Evolutionary conservation across 2,888 invertebrate genomes (phyloP).

Genomic region (Lasioglossum figueresi): DNA sequence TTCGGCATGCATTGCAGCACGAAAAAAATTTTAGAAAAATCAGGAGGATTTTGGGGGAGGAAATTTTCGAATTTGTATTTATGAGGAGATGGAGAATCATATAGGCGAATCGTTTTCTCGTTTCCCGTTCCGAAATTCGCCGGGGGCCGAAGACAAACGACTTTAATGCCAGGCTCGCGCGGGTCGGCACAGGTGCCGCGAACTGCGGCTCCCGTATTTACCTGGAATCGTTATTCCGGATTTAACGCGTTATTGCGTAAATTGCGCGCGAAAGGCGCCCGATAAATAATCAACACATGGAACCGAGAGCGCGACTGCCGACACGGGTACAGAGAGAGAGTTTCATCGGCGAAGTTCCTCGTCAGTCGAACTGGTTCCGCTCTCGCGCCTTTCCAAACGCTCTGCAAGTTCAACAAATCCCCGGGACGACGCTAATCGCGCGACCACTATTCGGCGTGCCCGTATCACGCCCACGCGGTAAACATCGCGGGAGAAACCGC

Average conservation of each 20-base stretch:
- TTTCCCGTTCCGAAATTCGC: slow-evolving; percentile 44
- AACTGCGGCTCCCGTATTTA: slow-evolving; percentile 40
- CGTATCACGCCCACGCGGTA: slow-evolving; percentile 4
- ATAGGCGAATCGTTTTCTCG: slow-evolving; percentile 52
- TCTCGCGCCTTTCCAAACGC: neutral
- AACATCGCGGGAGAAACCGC: slow-evolving; percentile 23
- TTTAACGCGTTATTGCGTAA: slow-evolving; percentile 40
- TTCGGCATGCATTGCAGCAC: too few relatives aligned
- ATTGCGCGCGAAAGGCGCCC: slow-evolving; percentile 25
- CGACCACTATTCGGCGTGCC: slow-evolving; percentile 5
- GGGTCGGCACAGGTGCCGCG: slow-evolving; percentile 44
- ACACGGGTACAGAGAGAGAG: neutral
- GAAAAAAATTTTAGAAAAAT: neutral
- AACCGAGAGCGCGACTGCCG: slow-evolving; percentile 30
- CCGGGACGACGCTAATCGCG: slow-evolving; percentile 22
- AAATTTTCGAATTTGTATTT: neutral
- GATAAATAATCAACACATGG: slow-evolving; percentile 56
- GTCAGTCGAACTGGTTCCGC: neutral
- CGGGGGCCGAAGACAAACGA: slow-evolving; percentile 53
- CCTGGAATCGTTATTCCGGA: slow-evolving; percentile 36
- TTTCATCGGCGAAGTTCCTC: neutral
- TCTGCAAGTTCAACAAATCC: neutral
- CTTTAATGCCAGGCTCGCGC: slow-evolving; percentile 11
- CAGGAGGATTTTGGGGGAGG: neutral
- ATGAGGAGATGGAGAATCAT: neutral